A percentile compares a stretch with the other conserved stretches of the same genome.
Evolutionary conservation across 2,888 invertebrate genomes (phyloP).

Genomic region (Hyles lineata): DNA sequence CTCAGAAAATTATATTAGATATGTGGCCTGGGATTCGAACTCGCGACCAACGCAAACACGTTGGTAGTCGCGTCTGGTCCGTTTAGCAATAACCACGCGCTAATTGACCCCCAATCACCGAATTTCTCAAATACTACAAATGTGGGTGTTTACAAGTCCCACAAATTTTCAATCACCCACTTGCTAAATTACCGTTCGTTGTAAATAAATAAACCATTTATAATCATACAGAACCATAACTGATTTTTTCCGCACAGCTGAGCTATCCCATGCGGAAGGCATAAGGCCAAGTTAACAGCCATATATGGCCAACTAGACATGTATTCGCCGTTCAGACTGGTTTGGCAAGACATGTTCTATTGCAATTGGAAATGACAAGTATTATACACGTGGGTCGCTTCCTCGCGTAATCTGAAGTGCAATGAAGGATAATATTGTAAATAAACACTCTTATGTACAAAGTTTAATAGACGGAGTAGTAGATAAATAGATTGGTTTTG

Average conservation of each 20-base stretch:
- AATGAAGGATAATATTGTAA: not conserved
- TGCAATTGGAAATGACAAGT: constrained; percentile 4
- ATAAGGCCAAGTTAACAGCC: constrained; percentile 18
- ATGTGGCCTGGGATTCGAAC: too few species aligned
- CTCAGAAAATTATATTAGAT: too few species aligned
- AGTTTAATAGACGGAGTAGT: not conserved
- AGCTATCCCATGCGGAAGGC: constrained; percentile 33
- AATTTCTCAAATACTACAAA: too few species aligned
- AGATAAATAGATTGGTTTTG: too few species aligned
- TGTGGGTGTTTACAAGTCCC: too few species aligned
- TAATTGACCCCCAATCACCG: too few species aligned
- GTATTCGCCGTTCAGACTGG: constrained; percentile 8
- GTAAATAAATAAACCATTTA: not conserved
- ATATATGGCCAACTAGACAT: constrained; percentile 8
- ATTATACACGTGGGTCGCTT: constrained; percentile 13
- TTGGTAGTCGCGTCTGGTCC: too few species aligned
- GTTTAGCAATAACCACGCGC: too few species aligned
- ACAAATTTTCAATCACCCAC: not conserved
- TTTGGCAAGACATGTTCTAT: constrained; percentile 14
- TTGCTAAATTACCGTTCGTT: not conserved
- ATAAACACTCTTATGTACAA: not conserved
- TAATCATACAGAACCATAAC: not conserved
- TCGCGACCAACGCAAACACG: too few species aligned
- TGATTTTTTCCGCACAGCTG: not conserved
- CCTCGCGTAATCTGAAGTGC: constrained; percentile 10